phyloP scores from a whole-genome alignment of 2,797 vertebrate species.

The Gambelia wislizenii region DNA sequence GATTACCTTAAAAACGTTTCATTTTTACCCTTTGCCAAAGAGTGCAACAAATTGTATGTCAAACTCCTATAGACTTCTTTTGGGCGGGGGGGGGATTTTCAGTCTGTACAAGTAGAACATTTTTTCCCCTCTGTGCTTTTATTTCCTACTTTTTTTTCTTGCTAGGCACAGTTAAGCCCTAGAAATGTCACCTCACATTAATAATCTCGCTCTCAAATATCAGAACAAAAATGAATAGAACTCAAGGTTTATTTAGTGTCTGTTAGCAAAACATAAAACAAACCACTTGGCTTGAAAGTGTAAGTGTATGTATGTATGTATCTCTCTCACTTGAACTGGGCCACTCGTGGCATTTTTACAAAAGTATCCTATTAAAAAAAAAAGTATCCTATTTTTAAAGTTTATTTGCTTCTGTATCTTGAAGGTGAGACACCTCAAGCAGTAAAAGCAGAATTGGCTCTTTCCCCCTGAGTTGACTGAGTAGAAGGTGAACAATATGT shows the following conservation, averaged over 20 bases:
- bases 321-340: background rate
- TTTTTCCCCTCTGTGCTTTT: background rate
- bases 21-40: background rate
- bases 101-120: background rate
- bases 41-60: background rate
- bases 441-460: background rate
- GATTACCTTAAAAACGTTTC: background rate
- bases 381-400: background rate
- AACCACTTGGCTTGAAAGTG: background rate
- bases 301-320: background rate
- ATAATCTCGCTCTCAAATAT: background rate
- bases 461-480: background rate
- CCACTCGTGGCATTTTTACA: background rate
- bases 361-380: background rate
- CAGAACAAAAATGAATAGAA: background rate
- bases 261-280: background rate
- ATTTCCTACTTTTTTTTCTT: background rate
- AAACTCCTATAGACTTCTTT: conserved; percentile 31
- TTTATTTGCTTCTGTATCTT: background rate
- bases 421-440: background rate
- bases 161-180: rapidly evolving
- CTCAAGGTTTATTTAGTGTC: background rate
- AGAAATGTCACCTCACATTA: conserved; percentile 22
- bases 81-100: background rate
- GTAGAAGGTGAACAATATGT: background rate